Conservation (phyloP, 92 coral and sea anemone genomes). For the Paragorgia papillata region DNA sequence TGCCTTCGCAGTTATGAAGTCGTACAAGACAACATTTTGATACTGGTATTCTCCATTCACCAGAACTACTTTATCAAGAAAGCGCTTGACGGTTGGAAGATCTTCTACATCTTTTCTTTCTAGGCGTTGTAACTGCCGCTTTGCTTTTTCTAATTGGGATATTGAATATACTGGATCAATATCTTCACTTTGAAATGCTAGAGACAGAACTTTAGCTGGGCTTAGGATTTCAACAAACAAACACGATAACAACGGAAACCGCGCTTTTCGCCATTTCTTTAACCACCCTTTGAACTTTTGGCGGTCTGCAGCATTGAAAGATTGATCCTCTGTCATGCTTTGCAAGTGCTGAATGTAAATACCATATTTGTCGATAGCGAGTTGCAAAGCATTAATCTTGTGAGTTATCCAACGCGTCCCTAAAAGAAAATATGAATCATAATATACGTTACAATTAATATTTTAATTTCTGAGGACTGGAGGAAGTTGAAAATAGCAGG, state of each 20-base stretch:
- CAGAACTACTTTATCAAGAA: conserved; percentile 54
- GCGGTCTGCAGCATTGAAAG: conserved; percentile 61
- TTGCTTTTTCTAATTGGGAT: conserved; percentile 47
- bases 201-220: conserved; percentile 64
- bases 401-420: conserved; percentile 78
- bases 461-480: too few species aligned
- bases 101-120: conserved; percentile 45
- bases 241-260: conserved; percentile 51
- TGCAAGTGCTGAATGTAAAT: conserved; percentile 65
- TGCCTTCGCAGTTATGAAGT: conserved; percentile 53
- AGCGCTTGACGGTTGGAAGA: conserved; percentile 62
- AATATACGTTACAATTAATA: too few species aligned
- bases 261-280: conserved; percentile 52
- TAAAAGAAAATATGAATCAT: conserved; percentile 19
- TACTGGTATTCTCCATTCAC: conserved; percentile 51
- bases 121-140: conserved; percentile 59
- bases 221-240: conserved; percentile 59
- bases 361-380: conserved; percentile 60
- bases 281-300: conserved; percentile 71
- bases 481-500: too few species aligned
- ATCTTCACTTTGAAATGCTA: conserved; percentile 59
- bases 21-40: conserved; percentile 60
- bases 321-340: conserved; percentile 57
- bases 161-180: conserved; percentile 16
- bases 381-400: conserved; percentile 64